Evolutionary conservation across 2,113 vertebrate species (phyloP).

Genomic region (Chamaea fasciata): DNA sequence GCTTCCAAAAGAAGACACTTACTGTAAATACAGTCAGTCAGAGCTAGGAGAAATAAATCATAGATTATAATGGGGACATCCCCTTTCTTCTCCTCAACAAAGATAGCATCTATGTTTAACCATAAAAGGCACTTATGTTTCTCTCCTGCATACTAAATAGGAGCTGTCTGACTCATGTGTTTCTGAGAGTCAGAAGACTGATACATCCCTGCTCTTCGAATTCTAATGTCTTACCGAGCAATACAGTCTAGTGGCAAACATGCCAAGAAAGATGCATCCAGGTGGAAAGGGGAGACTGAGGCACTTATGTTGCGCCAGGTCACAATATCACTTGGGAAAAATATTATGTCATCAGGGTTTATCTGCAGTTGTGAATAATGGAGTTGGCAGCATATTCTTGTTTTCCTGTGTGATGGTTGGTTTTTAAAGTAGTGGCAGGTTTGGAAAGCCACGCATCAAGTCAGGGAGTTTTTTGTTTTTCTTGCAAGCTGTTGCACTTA

Average conservation of each 20-base stretch:
- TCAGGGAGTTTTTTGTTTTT: background rate
- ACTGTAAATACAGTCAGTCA: background rate
- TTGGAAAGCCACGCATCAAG: background rate
- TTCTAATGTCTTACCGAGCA: background rate
- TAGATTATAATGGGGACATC: background rate
- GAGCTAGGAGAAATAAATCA: constrained; percentile 12
- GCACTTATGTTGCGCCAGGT: background rate
- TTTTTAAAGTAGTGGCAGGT: background rate
- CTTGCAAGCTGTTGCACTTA: background rate
- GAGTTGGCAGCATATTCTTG: background rate
- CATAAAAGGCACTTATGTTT: background rate
- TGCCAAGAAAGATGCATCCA: background rate
- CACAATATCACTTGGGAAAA: background rate
- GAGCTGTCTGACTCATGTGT: background rate
- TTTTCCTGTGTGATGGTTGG: background rate
- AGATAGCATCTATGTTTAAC: background rate
- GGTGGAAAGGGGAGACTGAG: background rate
- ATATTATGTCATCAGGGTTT: background rate
- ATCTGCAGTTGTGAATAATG: background rate
- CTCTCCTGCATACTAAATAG: constrained; percentile 16
- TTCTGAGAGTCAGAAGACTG: background rate
- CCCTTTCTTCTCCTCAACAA: background rate
- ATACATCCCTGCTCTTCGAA: background rate
- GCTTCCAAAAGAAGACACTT: background rate
- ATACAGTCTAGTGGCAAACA: background rate